A percentile compares a stretch with the other conserved stretches of the same genome.
Evolutionary conservation across 2,113 vertebrate species (phyloP).

Genomic region (Triplophysa rosa): DNA sequence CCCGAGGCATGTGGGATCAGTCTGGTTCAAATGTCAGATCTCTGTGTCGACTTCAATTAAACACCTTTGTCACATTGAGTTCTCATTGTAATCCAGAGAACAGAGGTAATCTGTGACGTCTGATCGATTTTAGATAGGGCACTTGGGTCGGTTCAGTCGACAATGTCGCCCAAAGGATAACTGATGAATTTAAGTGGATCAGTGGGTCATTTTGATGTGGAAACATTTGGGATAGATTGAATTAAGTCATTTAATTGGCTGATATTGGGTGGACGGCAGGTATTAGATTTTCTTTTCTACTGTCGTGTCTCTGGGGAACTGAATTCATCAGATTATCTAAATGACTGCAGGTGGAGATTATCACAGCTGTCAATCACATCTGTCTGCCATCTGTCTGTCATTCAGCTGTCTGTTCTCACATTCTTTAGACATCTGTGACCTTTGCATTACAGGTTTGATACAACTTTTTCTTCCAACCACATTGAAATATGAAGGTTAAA

Average conservation of each 20-base stretch:
- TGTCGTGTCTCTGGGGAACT: not conserved
- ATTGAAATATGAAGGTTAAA: not conserved
- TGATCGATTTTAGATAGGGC: conserved; percentile 37
- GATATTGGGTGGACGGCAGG: not conserved
- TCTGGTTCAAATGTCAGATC: conserved; percentile 35
- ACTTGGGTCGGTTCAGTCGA: conserved; percentile 7
- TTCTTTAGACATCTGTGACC: not conserved
- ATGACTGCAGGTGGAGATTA: not conserved
- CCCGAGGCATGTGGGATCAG: conserved; percentile 1
- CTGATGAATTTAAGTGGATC: conserved; percentile 14
- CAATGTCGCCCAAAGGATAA: not conserved
- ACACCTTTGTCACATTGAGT: conserved; percentile 22
- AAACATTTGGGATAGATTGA: conserved; percentile 27
- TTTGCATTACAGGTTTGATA: too few species aligned
- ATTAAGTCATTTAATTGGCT: conserved; percentile 6
- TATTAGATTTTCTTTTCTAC: conserved; percentile 7
- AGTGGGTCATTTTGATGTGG: conserved; percentile 7
- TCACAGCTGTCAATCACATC: not conserved
- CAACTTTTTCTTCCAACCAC: not conserved
- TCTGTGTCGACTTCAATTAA: not conserved
- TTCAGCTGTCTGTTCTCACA: not conserved
- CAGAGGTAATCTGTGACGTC: not conserved
- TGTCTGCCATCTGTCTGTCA: not conserved
- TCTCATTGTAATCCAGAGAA: not conserved
- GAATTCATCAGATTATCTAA: conserved; percentile 18